Conservation (phyloP, 1,140 invertebrate species). For the Idris sp. region DNA sequence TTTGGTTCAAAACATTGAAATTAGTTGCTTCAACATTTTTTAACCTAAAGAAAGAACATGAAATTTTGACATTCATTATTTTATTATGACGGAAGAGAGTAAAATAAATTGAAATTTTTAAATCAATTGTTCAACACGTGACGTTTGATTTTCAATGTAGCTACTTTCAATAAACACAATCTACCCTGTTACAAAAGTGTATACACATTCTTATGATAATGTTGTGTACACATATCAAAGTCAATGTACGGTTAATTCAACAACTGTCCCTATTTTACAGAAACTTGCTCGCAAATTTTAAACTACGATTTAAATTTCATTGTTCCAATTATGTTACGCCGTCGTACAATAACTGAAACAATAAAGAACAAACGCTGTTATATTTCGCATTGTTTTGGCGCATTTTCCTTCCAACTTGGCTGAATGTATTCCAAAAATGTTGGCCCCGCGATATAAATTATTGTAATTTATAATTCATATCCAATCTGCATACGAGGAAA, state of each 20-base stretch:
- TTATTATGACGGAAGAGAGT: too few species aligned
- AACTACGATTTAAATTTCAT: slow-evolving; percentile 26
- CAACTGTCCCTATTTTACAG: slow-evolving; percentile 10
- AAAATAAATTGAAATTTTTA: too few species aligned
- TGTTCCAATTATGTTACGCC: slow-evolving; percentile 30
- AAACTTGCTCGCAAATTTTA: slow-evolving; percentile 4
- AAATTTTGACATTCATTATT: too few species aligned
- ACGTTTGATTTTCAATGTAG: too few species aligned
- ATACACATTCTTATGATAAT: background rate
- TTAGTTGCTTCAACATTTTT: too few species aligned
- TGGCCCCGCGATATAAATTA: slow-evolving; percentile 40
- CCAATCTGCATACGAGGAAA: slow-evolving; percentile 47
- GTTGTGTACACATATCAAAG: slow-evolving; percentile 4
- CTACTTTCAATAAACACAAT: too few species aligned
- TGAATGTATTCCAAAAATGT: slow-evolving; percentile 13
- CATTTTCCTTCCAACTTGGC: slow-evolving; percentile 24
- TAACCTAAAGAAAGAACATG: too few species aligned
- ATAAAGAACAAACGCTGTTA: slow-evolving; percentile 14
- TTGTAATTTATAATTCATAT: slow-evolving; percentile 47
- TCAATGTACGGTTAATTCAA: slow-evolving; percentile 1
- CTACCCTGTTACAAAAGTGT: too few species aligned
- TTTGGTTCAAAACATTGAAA: too few species aligned
- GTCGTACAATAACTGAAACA: slow-evolving; percentile 18
- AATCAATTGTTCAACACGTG: too few species aligned
- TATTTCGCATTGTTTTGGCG: slow-evolving; percentile 29